These are phyloP conservation scores for Leptinotarsa tumamoca DNA, from an alignment of 2,888 invertebrate genomes.

Conservation along the genomic window DNA sequence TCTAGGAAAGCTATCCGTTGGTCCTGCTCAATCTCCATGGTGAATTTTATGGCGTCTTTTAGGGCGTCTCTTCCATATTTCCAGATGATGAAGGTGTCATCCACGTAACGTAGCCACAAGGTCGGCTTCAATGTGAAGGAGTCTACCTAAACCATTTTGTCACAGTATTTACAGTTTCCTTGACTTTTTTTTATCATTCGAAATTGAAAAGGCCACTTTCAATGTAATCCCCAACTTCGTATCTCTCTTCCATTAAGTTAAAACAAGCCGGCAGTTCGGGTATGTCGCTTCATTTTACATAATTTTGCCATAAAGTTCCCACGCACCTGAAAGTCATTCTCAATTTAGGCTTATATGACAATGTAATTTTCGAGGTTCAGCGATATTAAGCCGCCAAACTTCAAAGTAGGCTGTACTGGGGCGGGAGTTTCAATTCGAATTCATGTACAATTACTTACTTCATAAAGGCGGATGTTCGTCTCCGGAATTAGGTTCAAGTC, in stretches of 20 bases:
- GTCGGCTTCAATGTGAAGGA: too few relatives aligned
- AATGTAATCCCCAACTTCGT: constrained; percentile 8
- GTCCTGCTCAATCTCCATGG: too few relatives aligned
- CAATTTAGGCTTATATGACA: constrained; percentile 34
- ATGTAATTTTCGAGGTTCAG: constrained; percentile 28
- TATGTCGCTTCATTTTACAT: constrained; percentile 34
- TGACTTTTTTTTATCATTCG: too few relatives aligned
- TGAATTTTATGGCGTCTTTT: too few relatives aligned
- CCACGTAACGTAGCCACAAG: too few relatives aligned
- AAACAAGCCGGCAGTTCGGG: neutral
- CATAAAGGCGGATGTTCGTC: constrained; percentile 22
- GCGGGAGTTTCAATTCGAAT: constrained; percentile 37
- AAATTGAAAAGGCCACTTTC: neutral
- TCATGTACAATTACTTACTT: constrained; percentile 26
- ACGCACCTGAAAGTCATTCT: constrained; percentile 37
- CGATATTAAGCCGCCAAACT: constrained; percentile 33
- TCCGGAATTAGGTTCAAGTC: constrained; percentile 24
- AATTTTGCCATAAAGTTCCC: constrained; percentile 32
- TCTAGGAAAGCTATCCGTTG: too few relatives aligned
- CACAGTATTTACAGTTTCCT: too few relatives aligned
- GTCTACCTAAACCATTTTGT: too few relatives aligned
- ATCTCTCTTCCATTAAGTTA: constrained; percentile 13
- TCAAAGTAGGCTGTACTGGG: constrained; percentile 23
- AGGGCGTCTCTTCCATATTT: too few relatives aligned
- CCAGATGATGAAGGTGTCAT: too few relatives aligned